These are phyloP conservation scores for Drosophila ezoana DNA, from an alignment of 2,888 invertebrate genomes.

Conservation along the genomic window DNA sequence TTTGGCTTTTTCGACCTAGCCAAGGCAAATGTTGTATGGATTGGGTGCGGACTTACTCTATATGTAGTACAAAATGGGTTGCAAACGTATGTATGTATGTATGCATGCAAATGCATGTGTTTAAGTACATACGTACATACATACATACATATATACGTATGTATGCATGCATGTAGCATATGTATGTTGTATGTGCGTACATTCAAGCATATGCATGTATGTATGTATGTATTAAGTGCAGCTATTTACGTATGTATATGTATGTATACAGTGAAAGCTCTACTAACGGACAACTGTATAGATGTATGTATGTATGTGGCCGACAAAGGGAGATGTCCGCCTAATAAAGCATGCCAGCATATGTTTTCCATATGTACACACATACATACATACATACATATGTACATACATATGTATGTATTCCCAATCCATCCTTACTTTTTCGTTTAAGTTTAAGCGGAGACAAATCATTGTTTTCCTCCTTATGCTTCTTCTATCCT, in stretches of 20 bases:
- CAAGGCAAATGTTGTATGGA: slow-evolving; percentile 37
- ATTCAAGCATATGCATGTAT: not conserved
- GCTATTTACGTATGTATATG: not conserved
- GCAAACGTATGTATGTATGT: not conserved
- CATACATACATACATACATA: not conserved
- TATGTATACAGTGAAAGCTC: not conserved
- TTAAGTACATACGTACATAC: not conserved
- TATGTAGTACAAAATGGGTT: slow-evolving; percentile 9
- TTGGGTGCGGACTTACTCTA: slow-evolving; percentile 17
- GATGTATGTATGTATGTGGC: slow-evolving; percentile 4
- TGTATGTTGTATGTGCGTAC: too few species aligned
- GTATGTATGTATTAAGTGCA: not conserved
- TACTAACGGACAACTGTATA: not conserved
- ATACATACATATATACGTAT: too few species aligned
- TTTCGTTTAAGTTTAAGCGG: not conserved
- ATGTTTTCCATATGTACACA: not conserved
- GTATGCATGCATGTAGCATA: not conserved
- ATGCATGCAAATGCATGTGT: not conserved
- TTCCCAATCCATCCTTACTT: too few species aligned
- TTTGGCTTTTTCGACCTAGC: slow-evolving; percentile 24
- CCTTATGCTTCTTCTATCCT: too few species aligned
- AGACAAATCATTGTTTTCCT: not conserved
- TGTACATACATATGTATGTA: not conserved
- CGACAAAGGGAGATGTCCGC: too few species aligned
- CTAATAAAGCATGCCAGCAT: too few species aligned